phyloP scores from a whole-genome alignment of 2,888 invertebrate species.

The Patella pellucida region DNA sequence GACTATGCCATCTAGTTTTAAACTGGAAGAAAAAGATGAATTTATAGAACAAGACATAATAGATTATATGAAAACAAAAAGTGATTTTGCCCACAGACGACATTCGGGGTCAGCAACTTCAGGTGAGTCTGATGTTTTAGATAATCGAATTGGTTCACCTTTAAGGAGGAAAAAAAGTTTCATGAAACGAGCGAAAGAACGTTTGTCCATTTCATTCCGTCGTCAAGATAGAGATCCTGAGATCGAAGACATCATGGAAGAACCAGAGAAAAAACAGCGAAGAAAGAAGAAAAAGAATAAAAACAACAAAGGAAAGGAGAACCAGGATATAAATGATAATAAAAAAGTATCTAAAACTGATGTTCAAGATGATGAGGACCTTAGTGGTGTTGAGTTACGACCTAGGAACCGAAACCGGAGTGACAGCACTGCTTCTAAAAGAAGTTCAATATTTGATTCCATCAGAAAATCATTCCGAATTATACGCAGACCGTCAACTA shows the following conservation, averaged over 20 bases:
- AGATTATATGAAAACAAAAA: conserved; percentile 8
- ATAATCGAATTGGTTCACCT: conserved; percentile 17
- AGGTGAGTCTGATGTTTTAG: conserved; percentile 30
- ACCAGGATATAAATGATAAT: conserved; percentile 14
- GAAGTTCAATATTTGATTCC: conserved; percentile 19
- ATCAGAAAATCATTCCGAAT: conserved; percentile 21
- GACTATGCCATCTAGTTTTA: conserved; percentile 23
- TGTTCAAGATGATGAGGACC: neutral
- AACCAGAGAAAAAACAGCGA: conserved; percentile 14
- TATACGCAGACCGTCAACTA: neutral
- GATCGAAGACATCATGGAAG: conserved; percentile 20
- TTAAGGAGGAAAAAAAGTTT: conserved; percentile 53
- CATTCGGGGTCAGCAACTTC: conserved; percentile 22
- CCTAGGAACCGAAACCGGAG: neutral
- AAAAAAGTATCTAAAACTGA: conserved; percentile 14
- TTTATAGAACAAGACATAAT: conserved; percentile 5
- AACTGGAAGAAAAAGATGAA: conserved; percentile 13
- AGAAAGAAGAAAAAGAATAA: conserved; percentile 20
- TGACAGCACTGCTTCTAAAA: conserved; percentile 8
- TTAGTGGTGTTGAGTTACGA: conserved; percentile 1
- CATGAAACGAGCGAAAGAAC: conserved; percentile 51
- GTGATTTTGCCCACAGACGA: neutral
- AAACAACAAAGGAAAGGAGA: conserved; percentile 12
- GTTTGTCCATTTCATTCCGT: conserved; percentile 42
- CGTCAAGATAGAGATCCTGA: conserved; percentile 35